Evolutionary conservation across 2,888 invertebrate species (phyloP).

Genomic region (Cremastinae sp.): DNA sequence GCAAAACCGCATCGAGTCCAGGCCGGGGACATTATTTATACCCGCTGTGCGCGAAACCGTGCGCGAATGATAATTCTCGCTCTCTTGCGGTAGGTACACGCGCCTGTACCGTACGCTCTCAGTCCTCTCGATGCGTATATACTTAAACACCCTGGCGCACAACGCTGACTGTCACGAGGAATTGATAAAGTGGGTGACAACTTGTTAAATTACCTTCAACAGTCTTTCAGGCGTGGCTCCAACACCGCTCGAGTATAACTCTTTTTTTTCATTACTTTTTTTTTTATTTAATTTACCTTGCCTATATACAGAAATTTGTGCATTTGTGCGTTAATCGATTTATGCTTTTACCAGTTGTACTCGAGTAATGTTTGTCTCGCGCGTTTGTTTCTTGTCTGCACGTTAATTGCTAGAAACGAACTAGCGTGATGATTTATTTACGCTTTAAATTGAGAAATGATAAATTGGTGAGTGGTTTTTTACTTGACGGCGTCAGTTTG

Average conservation of each 20-base stretch:
- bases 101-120: constrained; percentile 33
- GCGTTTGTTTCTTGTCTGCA: no score
- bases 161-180: constrained; percentile 63
- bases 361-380: neutral
- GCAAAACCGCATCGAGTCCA: constrained; percentile 42
- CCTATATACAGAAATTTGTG: no score
- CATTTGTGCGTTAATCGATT: no score
- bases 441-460: no score
- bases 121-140: neutral
- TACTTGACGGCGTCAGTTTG: no score
- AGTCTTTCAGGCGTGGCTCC: constrained; percentile 46
- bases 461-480: no score
- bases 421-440: no score
- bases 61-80: constrained; percentile 57
- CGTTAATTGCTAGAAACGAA: no score
- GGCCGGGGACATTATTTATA: constrained; percentile 49
- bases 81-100: constrained; percentile 55
- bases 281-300: neutral
- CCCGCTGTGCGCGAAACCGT: constrained; percentile 43
- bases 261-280: neutral
- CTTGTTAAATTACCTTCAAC: constrained; percentile 73
- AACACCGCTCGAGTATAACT: constrained; percentile 12
- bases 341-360: neutral
- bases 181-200: constrained; percentile 77
- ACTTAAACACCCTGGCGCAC: constrained; percentile 18